phyloP scores from a whole-genome alignment of 1,140 invertebrate species.

The Temnothorax longispinosus region DNA sequence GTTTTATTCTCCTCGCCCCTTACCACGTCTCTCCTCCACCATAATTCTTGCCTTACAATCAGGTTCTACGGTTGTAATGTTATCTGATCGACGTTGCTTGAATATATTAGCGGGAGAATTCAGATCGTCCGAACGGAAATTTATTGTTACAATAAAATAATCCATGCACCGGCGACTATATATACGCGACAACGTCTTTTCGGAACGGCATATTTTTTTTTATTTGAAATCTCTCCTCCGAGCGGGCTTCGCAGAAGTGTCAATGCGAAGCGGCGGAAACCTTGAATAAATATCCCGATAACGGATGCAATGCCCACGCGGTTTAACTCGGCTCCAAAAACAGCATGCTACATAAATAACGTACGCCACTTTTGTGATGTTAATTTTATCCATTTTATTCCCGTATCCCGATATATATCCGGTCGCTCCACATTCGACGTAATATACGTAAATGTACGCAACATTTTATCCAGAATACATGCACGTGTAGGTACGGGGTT shows the following conservation, averaged over 20 bases:
- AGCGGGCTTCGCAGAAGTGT: constrained; percentile 27
- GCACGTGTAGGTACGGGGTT: constrained; percentile 12
- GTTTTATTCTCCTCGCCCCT: neutral
- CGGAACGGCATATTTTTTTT: constrained; percentile 15
- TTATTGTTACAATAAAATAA: constrained; percentile 51
- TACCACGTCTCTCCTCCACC: too few species aligned
- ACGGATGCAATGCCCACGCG: constrained; percentile 28
- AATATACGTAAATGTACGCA: constrained; percentile 56
- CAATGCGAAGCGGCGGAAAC: neutral
- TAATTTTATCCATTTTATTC: constrained; percentile 48
- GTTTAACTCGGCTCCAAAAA: constrained; percentile 31
- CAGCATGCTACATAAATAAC: constrained; percentile 18
- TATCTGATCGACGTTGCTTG: constrained; percentile 30
- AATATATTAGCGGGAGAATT: constrained; percentile 42
- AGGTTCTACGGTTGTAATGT: constrained; percentile 41
- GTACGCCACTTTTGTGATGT: constrained; percentile 46
- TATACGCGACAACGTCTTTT: neutral
- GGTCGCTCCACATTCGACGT: constrained; percentile 51
- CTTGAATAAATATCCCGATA: constrained; percentile 54
- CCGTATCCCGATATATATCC: constrained; percentile 39
- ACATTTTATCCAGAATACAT: constrained; percentile 20
- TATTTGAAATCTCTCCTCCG: neutral
- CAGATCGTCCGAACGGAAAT: constrained; percentile 46
- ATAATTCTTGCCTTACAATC: constrained; percentile 51
- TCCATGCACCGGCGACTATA: neutral